These are phyloP conservation scores for Orussus abietinus DNA, from an alignment of 1,140 invertebrate species.

Conservation along the genomic window DNA sequence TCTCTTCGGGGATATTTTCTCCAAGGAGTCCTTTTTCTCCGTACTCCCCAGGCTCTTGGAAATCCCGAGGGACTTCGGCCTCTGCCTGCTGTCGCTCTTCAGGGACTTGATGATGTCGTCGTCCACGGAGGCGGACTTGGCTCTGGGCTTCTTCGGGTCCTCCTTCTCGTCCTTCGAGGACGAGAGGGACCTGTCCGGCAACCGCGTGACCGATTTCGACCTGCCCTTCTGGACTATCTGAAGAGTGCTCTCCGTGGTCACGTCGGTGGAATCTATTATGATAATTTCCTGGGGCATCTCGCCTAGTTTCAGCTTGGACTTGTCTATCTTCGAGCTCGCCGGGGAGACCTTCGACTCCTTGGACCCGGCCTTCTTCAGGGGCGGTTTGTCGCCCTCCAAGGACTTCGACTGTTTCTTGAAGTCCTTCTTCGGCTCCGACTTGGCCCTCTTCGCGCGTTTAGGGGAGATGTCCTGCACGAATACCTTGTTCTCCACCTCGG, in stretches of 20 bases:
- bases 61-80: slow-evolving; percentile 47
- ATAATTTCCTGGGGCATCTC: slow-evolving; percentile 53
- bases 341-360: slow-evolving; percentile 41
- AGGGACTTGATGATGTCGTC: slow-evolving; percentile 41
- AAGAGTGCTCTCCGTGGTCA: slow-evolving; percentile 43
- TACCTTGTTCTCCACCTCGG: slow-evolving; percentile 47
- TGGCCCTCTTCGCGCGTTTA: slow-evolving; percentile 38
- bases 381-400: slow-evolving; percentile 48
- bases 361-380: slow-evolving; percentile 40
- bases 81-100: slow-evolving; percentile 38
- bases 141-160: slow-evolving; percentile 33
- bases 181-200: slow-evolving; percentile 39
- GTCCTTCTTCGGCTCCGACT: slow-evolving; percentile 45
- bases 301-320: slow-evolving; percentile 47
- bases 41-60: slow-evolving; percentile 48
- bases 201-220: slow-evolving; percentile 45
- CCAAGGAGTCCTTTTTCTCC: slow-evolving; percentile 43
- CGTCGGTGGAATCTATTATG: slow-evolving; percentile 49
- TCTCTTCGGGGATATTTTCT: slow-evolving; percentile 46
- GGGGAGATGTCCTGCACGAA: slow-evolving; percentile 47
- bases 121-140: slow-evolving; percentile 48
- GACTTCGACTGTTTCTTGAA: slow-evolving; percentile 52
- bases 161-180: slow-evolving; percentile 37
- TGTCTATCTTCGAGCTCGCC: slow-evolving; percentile 43
- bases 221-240: slow-evolving; percentile 50